Base-by-base conservation (phyloP, 2,797 vertebrate species). In the Acipenser ruthenus region DNA sequence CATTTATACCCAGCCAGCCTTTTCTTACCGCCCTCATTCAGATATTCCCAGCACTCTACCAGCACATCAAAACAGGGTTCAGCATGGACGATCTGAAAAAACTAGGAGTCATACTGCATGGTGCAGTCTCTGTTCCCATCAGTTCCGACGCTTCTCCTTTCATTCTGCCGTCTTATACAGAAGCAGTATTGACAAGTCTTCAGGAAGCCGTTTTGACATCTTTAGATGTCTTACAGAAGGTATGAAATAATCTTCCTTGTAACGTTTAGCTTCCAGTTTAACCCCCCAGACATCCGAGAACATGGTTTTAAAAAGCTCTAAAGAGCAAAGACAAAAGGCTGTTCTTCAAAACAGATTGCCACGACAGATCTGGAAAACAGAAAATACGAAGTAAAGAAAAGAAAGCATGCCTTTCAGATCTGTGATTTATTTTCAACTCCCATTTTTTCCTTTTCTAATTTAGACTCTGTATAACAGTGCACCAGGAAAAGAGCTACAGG, bases 111-210 rank as follows among this genome's bases (percentile, higher is more conserved):
- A 98, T 98, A 86, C 88, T 99, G 64, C 93, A 97, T 0, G 93
- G 96, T 58, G 94, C 97, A 8, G 92, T 98, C 77, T 99, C 96
- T 1, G 95, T 99, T 80, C 97, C 97, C 53, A 98, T 99, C 83
- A 99, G 97, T 82, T 98, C 95, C 6, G 97, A 99, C 58, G 95
- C 96, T 70, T 99, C 97, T 6, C 97, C 96, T 69, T 99, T 99
- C 79, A 98, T 99, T 77, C 92, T 99, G 62, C 97, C 96, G 6
- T 99, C 96, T 68, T 99, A 96, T 73, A 98, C 95, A 0, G 97
- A 99, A 86, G 96, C 96, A 1, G 91, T 98, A 75, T 89, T 99
- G 80, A 99, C 97, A 75, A 94, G 95, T 82, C 88, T 99, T 77
- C 97, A 99, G 83, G 97, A 99, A 78, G 94, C 94, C 0, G 97